Percentiles rank a stretch among this genome's conserved stretches.
These are phyloP conservation scores for Andrena fulva DNA, from an alignment of 2,888 invertebrate species.

Conservation along the genomic window DNA sequence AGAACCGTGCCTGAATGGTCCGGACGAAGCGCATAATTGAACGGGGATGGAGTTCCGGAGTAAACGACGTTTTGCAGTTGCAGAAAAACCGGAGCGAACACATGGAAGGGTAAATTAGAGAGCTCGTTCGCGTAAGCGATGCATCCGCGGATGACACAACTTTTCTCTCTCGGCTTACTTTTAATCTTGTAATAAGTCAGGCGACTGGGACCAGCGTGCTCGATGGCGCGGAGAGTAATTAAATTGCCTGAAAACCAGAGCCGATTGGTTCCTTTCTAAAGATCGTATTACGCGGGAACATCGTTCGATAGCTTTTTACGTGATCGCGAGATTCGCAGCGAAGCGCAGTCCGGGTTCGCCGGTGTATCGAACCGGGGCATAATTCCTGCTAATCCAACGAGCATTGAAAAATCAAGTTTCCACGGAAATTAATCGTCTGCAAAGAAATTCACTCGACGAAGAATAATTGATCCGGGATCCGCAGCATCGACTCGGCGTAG, in stretches of 20 bases:
- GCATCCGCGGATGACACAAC: constrained; percentile 11
- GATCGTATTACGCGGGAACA: constrained; percentile 11
- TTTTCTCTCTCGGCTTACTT: constrained; percentile 40
- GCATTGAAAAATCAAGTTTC: not conserved
- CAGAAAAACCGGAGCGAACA: not conserved
- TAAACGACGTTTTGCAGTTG: constrained; percentile 14
- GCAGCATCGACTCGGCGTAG: not conserved
- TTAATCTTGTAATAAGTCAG: constrained; percentile 52
- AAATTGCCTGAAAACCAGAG: constrained; percentile 34
- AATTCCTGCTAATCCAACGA: not conserved
- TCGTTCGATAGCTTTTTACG: not conserved
- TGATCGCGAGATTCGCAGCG: not conserved
- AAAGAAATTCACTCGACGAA: not conserved
- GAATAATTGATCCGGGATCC: not conserved
- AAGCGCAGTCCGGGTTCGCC: not conserved
- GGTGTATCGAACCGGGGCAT: not conserved
- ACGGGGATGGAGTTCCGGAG: constrained; percentile 28
- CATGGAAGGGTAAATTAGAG: constrained; percentile 18
- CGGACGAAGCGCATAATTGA: constrained; percentile 31
- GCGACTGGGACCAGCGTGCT: not conserved
- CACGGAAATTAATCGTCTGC: not conserved
- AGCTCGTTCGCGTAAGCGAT: not conserved
- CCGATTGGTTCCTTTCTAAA: not conserved
- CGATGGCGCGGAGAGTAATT: constrained; percentile 46
- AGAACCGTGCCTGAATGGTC: not conserved